A percentile compares a stretch with the other conserved stretches of the same genome.
phyloP scores from a whole-genome alignment of 2,888 invertebrate species.

The Lepidochrysops patricia region DNA sequence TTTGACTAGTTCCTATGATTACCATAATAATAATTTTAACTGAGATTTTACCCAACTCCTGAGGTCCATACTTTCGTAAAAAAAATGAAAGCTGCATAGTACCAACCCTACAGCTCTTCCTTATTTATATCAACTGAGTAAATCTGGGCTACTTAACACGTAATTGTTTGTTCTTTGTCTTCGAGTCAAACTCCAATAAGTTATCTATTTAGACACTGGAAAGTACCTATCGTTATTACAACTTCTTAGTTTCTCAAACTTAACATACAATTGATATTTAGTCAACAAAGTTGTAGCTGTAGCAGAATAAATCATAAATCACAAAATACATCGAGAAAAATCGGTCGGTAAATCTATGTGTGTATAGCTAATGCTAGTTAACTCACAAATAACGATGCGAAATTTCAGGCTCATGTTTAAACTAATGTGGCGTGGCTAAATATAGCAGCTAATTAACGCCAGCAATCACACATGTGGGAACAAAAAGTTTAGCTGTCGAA shows the following conservation, averaged over 20 bases:
- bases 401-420: slow-evolving; percentile 3
- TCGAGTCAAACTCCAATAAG: background rate
- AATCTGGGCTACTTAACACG: slow-evolving; percentile 15
- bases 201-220: slow-evolving; percentile 3
- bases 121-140: slow-evolving; percentile 16
- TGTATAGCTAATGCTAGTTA: background rate
- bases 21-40: background rate
- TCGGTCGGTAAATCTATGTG: background rate
- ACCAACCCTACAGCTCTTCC: slow-evolving; percentile 3
- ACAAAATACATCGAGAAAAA: background rate
- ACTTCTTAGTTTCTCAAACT: background rate
- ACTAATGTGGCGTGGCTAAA: slow-evolving; percentile 3
- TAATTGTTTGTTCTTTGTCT: slow-evolving; percentile 8
- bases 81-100: background rate
- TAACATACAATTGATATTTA: background rate
- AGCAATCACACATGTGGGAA: slow-evolving; percentile 46
- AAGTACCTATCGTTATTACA: background rate
- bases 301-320: background rate
- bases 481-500: slow-evolving; percentile 64
- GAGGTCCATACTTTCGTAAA: background rate
- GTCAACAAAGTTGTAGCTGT: background rate
- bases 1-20: background rate
- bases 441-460: slow-evolving; percentile 46
- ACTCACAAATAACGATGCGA: background rate
- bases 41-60: too few species aligned